These are phyloP conservation scores for Columba guinea DNA, from an alignment of 2,797 vertebrate genomes.

Conservation along the genomic window DNA sequence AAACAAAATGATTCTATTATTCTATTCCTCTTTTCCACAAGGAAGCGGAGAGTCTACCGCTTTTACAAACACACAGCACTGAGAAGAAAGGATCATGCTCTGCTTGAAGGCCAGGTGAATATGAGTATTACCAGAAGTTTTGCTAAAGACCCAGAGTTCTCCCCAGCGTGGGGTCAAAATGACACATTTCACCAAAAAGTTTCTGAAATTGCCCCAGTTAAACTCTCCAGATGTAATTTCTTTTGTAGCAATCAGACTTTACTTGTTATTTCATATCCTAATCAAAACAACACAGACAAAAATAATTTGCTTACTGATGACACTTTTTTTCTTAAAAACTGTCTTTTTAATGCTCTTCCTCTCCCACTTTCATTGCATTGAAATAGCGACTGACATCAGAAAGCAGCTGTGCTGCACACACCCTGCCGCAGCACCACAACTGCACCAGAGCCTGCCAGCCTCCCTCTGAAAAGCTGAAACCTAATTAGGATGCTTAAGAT, in stretches of 20 bases:
- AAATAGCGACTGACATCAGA: constrained; percentile 71
- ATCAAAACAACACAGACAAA: constrained; percentile 68
- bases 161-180: not conserved
- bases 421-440: constrained; percentile 37
- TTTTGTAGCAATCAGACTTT: constrained; percentile 73
- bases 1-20: no score
- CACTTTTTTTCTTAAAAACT: constrained; percentile 58
- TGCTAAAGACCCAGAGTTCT: not conserved
- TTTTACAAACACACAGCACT: not conserved
- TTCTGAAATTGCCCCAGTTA: constrained; percentile 59
- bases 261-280: constrained; percentile 71
- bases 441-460: constrained; percentile 55
- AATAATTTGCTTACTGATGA: constrained; percentile 73
- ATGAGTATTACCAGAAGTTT: not conserved
- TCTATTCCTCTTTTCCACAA: not conserved
- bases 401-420: constrained; percentile 65
- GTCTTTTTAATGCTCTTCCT: constrained; percentile 66
- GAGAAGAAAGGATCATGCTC: not conserved
- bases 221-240: constrained; percentile 69
- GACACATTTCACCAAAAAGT: constrained; percentile 15
- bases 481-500: constrained; percentile 64
- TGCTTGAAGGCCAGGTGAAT: not conserved
- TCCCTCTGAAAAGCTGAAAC: constrained; percentile 39
- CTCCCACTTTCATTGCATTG: constrained; percentile 52
- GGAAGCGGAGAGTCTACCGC: not conserved